Evolutionary conservation across 2,888 invertebrate species (phyloP).

Genomic region (Neuroscelio doddi): DNA sequence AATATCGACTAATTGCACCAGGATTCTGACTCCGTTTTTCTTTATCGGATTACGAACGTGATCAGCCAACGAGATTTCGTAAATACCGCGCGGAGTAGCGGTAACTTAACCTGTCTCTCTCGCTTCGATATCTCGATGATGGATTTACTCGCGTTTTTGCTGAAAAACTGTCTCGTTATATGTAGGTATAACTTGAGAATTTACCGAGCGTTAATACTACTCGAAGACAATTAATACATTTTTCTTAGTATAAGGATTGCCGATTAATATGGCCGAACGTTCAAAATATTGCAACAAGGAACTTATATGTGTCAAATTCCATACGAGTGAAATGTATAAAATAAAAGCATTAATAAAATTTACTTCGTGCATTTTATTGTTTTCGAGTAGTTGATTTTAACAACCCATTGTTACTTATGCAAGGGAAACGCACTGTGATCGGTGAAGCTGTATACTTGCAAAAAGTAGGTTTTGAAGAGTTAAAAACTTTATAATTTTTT

Average conservation of each 20-base stretch:
- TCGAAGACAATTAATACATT: background rate
- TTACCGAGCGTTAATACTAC: background rate
- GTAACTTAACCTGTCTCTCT: slow-evolving; percentile 5
- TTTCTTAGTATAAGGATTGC: background rate
- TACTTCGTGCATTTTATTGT: background rate
- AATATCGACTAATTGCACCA: slow-evolving; percentile 72
- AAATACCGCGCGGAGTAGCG: slow-evolving; percentile 27
- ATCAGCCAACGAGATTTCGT: slow-evolving; percentile 47
- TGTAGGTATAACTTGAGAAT: slow-evolving; percentile 8
- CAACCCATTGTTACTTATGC: too few relatives aligned
- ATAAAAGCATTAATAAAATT: background rate
- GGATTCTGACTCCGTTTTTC: slow-evolving; percentile 67
- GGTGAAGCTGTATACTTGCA: too few relatives aligned
- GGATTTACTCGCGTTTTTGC: slow-evolving; percentile 18
- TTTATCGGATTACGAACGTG: slow-evolving; percentile 47
- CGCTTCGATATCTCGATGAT: slow-evolving; percentile 21
- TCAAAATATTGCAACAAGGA: background rate
- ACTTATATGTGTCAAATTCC: background rate
- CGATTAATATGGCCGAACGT: background rate
- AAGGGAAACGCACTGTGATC: too few relatives aligned
- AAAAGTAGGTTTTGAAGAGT: too few relatives aligned
- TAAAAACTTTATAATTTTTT: too few relatives aligned
- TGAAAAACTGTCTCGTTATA: slow-evolving; percentile 16
- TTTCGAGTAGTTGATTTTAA: background rate
- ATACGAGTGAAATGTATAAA: background rate